Base-by-base conservation (phyloP, 2,888 invertebrate genomes). In the Muschampia plurimacula region DNA sequence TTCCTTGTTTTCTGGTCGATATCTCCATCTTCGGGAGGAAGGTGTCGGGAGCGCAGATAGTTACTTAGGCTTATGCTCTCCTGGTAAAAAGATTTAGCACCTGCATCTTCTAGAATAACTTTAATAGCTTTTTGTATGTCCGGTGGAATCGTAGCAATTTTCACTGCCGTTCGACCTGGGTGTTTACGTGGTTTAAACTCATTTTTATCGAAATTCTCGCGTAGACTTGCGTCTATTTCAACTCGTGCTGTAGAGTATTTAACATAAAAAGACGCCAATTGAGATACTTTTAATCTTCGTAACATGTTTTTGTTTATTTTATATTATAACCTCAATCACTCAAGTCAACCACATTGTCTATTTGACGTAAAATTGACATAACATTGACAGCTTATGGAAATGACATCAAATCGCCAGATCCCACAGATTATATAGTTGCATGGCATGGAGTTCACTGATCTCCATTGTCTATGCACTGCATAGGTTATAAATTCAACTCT, bases 181-280 rank as follows among this genome's bases (percentile, higher is more conserved):
- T 98, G 98, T 73, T 95, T 95, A 68, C 96, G 95, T 0, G 97
- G 96, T 85, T 97, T 97, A 74, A 88, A 90, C 73, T 95, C 87
- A 49, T 95, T 94, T 64, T 95, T 84, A 2, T 90, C 91, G 62
- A 96, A 91, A 77, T 88, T 88, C 44, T 94, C 89, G 69, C 90
- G 86, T 4, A 96, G 82, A 64, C 80, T 86, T 39, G 94, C 87
- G 78, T 95, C 95, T n/a, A 96, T 87, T 77, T 94, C 90, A 0
- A 95, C 90, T 83, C 83, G 87, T n/a, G 52, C 64, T 2, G 89
- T 91, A 0, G 89, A 84, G 75, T 86, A 93, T 76, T 86, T 88
- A 2, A 78, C 65, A 57, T 82, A 84, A n/a, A 85, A 63, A 2
- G 80, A 77, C 0, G 84, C 79, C 12, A 86, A 78, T 76, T 82